phyloP scores from a whole-genome alignment of 1,140 invertebrate genomes.

The Drosophila bocki region DNA sequence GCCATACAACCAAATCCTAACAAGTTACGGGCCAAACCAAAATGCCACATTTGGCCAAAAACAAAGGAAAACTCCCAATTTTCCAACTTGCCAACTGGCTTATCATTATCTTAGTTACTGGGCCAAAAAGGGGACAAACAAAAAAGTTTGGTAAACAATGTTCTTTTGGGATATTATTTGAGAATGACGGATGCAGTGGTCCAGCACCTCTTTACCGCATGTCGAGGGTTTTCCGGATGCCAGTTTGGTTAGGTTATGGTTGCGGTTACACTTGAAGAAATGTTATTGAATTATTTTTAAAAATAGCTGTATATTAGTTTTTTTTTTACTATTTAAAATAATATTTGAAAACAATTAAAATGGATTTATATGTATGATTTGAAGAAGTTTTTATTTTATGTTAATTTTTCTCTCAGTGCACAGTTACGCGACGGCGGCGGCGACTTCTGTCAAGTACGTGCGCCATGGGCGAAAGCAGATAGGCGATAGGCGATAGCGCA shows the following conservation, averaged over 20 bases:
- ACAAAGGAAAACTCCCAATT: conserved; percentile 16
- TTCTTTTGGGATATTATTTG: conserved; percentile 18
- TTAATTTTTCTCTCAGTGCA: conserved; percentile 15
- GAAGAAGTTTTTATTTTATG: no score
- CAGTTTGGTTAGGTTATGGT: conserved; percentile 42
- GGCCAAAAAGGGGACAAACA: conserved; percentile 43
- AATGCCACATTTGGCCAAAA: conserved; percentile 20
- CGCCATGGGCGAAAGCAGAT: conserved; percentile 8
- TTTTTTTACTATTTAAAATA: background rate
- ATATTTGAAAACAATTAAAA: no score
- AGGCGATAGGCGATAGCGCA: conserved; percentile 7
- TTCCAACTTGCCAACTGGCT: conserved; percentile 30
- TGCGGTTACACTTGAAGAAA: conserved; percentile 11
- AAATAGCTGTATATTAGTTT: no score
- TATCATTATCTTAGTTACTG: conserved; percentile 28
- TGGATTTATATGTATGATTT: no score
- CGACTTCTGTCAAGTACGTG: conserved; percentile 62
- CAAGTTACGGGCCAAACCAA: conserved; percentile 57
- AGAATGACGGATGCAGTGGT: conserved; percentile 35
- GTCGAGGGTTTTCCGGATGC: conserved; percentile 32
- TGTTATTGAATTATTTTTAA: background rate
- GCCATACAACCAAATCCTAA: conserved; percentile 63
- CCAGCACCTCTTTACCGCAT: conserved; percentile 57
- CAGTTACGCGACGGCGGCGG: conserved; percentile 50
- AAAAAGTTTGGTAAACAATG: conserved; percentile 4